These are phyloP conservation scores for Hormaphis cornu DNA, from an alignment of 1,140 invertebrate genomes.

Conservation along the genomic window DNA sequence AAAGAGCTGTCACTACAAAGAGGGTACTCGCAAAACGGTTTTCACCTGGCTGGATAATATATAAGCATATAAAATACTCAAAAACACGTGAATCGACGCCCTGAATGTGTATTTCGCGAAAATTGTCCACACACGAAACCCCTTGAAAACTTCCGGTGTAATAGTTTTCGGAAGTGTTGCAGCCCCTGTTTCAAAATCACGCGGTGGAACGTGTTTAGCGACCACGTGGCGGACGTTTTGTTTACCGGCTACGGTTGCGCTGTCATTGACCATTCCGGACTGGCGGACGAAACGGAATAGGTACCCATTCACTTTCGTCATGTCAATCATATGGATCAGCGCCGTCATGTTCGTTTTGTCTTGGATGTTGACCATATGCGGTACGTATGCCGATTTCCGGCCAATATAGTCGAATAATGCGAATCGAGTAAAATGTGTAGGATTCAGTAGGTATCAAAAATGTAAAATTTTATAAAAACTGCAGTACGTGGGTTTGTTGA, in stretches of 20 bases:
- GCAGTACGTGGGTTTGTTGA: background rate
- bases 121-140: too few species aligned
- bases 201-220: background rate
- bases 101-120: too few species aligned
- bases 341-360: conserved; percentile 54
- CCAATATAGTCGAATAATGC: background rate
- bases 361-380: conserved; percentile 62
- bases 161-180: background rate
- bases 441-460: too few species aligned
- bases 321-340: conserved; percentile 58
- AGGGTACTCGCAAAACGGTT: too few species aligned
- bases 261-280: conserved; percentile 65
- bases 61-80: too few species aligned
- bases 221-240: conserved; percentile 52
- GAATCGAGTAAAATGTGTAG: too few species aligned
- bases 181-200: background rate
- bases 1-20: too few species aligned
- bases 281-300: conserved; percentile 48
- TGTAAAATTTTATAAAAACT: background rate
- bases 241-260: conserved; percentile 57
- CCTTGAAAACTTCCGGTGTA: too few species aligned
- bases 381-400: conserved; percentile 43
- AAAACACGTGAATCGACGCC: too few species aligned
- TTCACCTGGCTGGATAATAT: too few species aligned
- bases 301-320: conserved; percentile 53